phyloP scores from a whole-genome alignment of 35 echinoderm and acorn worm species.

The Strongylocentrotus purpuratus region DNA sequence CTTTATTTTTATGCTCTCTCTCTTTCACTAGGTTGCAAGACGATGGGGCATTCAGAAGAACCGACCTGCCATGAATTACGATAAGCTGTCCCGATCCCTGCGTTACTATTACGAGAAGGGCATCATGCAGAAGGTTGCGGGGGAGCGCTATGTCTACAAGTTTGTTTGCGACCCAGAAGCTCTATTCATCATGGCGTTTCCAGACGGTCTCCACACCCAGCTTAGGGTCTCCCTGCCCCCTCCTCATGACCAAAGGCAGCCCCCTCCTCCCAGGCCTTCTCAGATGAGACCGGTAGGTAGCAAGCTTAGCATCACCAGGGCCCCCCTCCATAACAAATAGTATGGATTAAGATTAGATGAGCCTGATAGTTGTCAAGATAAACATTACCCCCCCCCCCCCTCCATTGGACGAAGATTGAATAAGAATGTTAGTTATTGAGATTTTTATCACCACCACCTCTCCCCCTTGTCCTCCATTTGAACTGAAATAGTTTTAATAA shows the following conservation, averaged over 20 bases:
- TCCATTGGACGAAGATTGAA: too few species aligned
- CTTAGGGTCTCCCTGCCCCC: constrained; percentile 51
- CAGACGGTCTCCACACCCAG: constrained; percentile 73
- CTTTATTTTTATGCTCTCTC: too few species aligned
- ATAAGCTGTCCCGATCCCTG: constrained; percentile 95
- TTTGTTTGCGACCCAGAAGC: constrained; percentile 99
- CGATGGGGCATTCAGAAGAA: constrained; percentile 99
- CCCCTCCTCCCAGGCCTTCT: background rate
- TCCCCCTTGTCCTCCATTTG: too few species aligned
- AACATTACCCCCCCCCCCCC: too few species aligned
- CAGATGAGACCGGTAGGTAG: constrained; percentile 16
- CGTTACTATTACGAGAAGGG: constrained; percentile 99
- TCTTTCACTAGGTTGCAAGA: constrained; percentile 73
- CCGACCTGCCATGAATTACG: constrained; percentile 99
- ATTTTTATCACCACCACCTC: too few species aligned
- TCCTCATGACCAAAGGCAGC: constrained; percentile 59
- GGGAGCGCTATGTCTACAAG: constrained; percentile 99
- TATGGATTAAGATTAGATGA: too few species aligned
- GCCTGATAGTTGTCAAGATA: too few species aligned
- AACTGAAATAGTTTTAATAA: too few species aligned
- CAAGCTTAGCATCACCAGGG: background rate
- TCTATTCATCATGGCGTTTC: constrained; percentile 96
- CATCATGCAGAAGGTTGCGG: constrained; percentile 99
- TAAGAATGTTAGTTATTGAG: too few species aligned
- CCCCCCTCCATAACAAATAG: too few species aligned